Conservation (phyloP, 2,113 vertebrate genomes). For the Misgurnus anguillicaudatus region DNA sequence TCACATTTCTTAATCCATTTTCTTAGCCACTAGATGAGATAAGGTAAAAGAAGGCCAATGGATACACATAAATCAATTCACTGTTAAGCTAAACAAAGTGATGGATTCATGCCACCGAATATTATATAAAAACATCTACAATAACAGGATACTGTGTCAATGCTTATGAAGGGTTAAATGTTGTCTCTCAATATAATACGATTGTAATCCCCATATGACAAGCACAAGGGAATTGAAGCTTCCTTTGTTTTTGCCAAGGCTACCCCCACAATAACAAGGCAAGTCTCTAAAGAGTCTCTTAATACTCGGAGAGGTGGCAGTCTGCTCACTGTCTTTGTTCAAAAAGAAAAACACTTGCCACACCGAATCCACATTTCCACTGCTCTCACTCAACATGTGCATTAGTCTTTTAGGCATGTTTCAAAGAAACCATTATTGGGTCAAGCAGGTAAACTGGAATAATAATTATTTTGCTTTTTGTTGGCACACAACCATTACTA, state of each 20-base stretch:
- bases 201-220: conserved; percentile 37
- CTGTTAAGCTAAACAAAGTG: neutral
- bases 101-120: neutral
- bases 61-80: neutral
- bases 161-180: conserved; percentile 34
- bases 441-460: neutral
- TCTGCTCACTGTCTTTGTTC: conserved; percentile 34
- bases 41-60: conserved; percentile 17
- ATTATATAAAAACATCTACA: neutral
- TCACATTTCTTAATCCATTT: conserved; percentile 99
- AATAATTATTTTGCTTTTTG: neutral
- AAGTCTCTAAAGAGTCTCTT: conserved; percentile 45
- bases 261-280: conserved; percentile 50
- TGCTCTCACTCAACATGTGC: conserved; percentile 2
- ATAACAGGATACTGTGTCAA: neutral
- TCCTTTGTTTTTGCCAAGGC: conserved; percentile 51
- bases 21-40: conserved; percentile 87
- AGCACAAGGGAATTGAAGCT: conserved; percentile 31
- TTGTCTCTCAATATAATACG: conserved; percentile 19
- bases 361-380: neutral
- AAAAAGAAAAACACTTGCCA: conserved; percentile 1
- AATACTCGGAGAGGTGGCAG: conserved; percentile 35
- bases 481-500: neutral
- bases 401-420: neutral
- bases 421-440: neutral